Conservation (phyloP, 2,113 vertebrate genomes). For the Callopanchax toddi region DNA sequence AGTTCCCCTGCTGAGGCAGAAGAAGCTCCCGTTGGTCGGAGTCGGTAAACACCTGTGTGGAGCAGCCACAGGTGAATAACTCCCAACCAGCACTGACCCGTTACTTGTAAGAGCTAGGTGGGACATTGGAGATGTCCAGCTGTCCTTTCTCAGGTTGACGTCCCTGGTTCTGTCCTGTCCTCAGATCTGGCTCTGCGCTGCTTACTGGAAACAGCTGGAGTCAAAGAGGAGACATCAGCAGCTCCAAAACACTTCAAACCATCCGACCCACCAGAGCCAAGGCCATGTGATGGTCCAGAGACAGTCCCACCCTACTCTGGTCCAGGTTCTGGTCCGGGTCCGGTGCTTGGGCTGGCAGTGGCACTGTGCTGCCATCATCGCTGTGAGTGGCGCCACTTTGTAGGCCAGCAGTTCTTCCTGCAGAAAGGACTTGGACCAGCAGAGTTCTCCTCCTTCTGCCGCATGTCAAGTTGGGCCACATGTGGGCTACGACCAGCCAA, state of each 20-base stretch:
- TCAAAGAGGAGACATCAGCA: constrained; percentile 59
- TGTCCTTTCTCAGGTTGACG: neutral
- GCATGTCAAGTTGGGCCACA: constrained; percentile 98
- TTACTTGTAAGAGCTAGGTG: no score
- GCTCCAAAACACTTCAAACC: constrained; percentile 80
- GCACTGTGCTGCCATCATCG: constrained; percentile 97
- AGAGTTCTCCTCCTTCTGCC: constrained; percentile 90
- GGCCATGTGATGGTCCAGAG: neutral
- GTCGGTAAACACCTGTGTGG: constrained; percentile 97
- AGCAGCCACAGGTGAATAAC: constrained; percentile 88
- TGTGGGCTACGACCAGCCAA: constrained; percentile 81
- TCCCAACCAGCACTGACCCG: no score
- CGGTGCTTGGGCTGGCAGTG: constrained; percentile 78
- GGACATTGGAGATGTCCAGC: no score
- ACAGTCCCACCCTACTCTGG: no score
- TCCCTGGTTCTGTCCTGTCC: neutral
- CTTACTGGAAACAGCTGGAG: constrained; percentile 78
- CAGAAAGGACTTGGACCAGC: constrained; percentile 83
- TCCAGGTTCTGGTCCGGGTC: neutral
- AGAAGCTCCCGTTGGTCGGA: constrained; percentile 85
- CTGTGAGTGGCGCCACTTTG: constrained; percentile 95
- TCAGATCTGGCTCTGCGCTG: constrained; percentile 92
- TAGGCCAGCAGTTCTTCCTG: constrained; percentile 90
- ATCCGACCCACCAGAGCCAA: constrained; percentile 21
- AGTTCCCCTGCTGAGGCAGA: constrained; percentile 83